These are phyloP conservation scores for Cotesia vestalis DNA, from an alignment of 1,140 invertebrate genomes.

Conservation along the genomic window DNA sequence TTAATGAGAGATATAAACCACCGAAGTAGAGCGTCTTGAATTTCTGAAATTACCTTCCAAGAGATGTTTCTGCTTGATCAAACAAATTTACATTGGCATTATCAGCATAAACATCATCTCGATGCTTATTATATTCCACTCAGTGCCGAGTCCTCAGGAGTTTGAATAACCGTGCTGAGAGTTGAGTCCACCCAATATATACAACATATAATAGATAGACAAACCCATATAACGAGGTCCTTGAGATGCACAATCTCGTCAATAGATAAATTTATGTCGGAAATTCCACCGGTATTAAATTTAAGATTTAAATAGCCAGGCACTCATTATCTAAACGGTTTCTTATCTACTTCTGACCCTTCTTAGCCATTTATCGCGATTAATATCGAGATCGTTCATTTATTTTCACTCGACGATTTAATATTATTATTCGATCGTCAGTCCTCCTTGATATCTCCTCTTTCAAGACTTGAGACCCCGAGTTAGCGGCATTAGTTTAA, in stretches of 20 bases:
- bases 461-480: background rate
- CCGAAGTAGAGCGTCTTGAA: constrained; percentile 10
- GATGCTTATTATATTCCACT: background rate
- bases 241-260: background rate
- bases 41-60: constrained; percentile 8
- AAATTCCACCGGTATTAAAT: background rate
- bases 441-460: background rate
- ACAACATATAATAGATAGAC: too few relatives aligned
- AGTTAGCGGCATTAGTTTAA: background rate
- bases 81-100: constrained; percentile 12
- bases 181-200: too few relatives aligned
- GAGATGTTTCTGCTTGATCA: constrained; percentile 9
- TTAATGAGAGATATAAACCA: background rate
- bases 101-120: background rate
- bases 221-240: background rate
- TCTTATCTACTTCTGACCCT: constrained; percentile 15
- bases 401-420: too few relatives aligned
- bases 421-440: background rate
- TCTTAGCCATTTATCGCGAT: background rate
- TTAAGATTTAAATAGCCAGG: constrained; percentile 29
- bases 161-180: background rate
- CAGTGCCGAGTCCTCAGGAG: background rate
- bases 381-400: too few relatives aligned
- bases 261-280: background rate
- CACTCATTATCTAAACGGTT: background rate